A percentile compares a stretch with the other conserved stretches of the same genome.
Evolutionary conservation across 1,140 invertebrate species (phyloP).

Genomic region (Platyura marginata): DNA sequence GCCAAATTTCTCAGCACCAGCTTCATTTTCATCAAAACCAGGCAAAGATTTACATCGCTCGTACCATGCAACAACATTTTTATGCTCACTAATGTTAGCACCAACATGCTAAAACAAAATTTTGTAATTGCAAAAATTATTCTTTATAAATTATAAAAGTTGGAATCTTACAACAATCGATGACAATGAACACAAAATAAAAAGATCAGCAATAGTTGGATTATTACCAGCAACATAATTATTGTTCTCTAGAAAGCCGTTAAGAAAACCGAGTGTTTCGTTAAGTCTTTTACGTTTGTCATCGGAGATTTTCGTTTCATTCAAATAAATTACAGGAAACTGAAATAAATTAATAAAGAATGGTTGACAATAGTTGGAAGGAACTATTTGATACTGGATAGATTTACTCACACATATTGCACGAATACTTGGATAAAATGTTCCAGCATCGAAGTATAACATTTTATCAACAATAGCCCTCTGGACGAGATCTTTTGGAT

Average conservation of each 20-base stretch:
- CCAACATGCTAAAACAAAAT: conserved; percentile 34
- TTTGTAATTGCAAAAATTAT: neutral
- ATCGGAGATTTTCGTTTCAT: conserved; percentile 31
- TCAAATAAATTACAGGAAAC: conserved; percentile 38
- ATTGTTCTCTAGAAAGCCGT: conserved; percentile 30
- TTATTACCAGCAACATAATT: conserved; percentile 37
- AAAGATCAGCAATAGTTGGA: conserved; percentile 44
- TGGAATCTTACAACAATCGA: conserved; percentile 37
- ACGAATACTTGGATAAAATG: conserved; percentile 33
- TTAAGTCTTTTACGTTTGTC: conserved; percentile 34
- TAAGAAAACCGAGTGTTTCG: conserved; percentile 32
- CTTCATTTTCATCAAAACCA: conserved; percentile 30
- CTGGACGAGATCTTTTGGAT: conserved; percentile 37
- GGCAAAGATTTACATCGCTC: conserved; percentile 32
- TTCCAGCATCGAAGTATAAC: conserved; percentile 41
- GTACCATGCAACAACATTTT: conserved; percentile 44
- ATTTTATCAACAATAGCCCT: conserved; percentile 37
- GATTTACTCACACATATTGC: conserved; percentile 31
- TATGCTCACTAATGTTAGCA: conserved; percentile 41
- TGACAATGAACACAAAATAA: conserved; percentile 30
- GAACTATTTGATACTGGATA: neutral
- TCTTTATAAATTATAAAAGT: too few species aligned
- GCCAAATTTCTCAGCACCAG: conserved; percentile 31
- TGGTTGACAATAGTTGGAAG: neutral
- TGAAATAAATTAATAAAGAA: conserved; percentile 11